Base-by-base conservation (phyloP, 2,888 invertebrate genomes). In the Xestia sexstrigata region DNA sequence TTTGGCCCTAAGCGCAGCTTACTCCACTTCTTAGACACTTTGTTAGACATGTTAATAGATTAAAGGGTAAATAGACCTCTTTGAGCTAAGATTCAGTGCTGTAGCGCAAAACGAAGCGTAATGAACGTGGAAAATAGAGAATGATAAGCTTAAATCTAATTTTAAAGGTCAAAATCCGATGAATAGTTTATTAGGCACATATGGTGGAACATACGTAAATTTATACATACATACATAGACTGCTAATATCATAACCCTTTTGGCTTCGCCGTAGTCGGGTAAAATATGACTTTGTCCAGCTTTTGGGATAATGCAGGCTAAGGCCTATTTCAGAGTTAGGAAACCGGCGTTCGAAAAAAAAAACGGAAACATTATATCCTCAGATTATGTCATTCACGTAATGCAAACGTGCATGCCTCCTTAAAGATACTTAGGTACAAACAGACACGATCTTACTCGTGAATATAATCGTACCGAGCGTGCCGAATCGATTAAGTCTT, bases 401-500 rank as follows among this genome's bases (percentile, higher is more conserved):
- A 52, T 67, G 11, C 60, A 62, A 75, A 75, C 63, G 70, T 52
- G 23, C 23, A 52, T 15, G 35, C 42, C 35, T 23, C 30, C 58
- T 35, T 58, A 65, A 2, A 69, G 42, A 65, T 65, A 65, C 65
- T 42, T 30, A n/a, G 8, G 30, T 67, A 80, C 35, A 0, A 66
- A 75, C 77, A 8, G 39, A 85, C 82, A 74, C 78, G 83, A 90
- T 83, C 87, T 74, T 35, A 75, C 77, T 78, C 72, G 82, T 76
- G 73, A 63, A 65, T 87, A 82, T 81, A 89, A 86, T 89, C 86
- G 87, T 77, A 67, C 65, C 74, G 78, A 87, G 92, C 91, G 89
- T 91, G 91, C 91, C 92, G 89, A 94, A 93, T 94, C 93, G 95
- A 95, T 95, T 94, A 89, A 90, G 86, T 79, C 77, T 83, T 76